These are phyloP conservation scores for Pseudochirops cupreus DNA, from an alignment of 2,797 vertebrate species.

Conservation along the genomic window DNA sequence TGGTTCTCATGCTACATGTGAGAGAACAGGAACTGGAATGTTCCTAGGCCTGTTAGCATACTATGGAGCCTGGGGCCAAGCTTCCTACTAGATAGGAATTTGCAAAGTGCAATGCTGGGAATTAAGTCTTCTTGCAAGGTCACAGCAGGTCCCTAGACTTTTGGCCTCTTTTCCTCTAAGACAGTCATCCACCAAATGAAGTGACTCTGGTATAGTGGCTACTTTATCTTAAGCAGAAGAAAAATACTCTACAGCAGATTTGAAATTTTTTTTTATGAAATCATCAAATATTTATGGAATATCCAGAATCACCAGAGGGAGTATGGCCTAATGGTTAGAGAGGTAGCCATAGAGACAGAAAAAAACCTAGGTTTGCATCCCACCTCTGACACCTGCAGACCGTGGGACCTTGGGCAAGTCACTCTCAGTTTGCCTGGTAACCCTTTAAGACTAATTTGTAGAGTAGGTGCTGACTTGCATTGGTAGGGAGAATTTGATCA, in stretches of 20 bases:
- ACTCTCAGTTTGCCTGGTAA: not conserved
- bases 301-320: not conserved
- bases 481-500: not conserved
- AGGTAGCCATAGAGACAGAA: not conserved
- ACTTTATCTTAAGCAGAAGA: not conserved
- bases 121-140: not conserved
- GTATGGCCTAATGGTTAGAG: not conserved
- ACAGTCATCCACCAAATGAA: not conserved
- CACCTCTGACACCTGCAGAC: not conserved
- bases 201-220: not conserved
- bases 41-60: not conserved
- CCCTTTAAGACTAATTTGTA: not conserved
- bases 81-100: slow-evolving; percentile 31
- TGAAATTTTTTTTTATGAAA: not conserved
- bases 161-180: not conserved
- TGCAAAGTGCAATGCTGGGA: not conserved
- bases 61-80: not conserved
- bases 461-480: not conserved
- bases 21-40: slow-evolving; percentile 45
- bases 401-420: not conserved
- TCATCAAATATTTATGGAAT: not conserved
- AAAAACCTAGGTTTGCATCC: not conserved
- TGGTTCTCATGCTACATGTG: not conserved
- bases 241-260: not conserved
- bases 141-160: not conserved